A percentile compares a stretch with the other conserved stretches of the same genome.
phyloP scores from a whole-genome alignment of 2,797 vertebrate genomes.

The Melanotaenia trifasciata region DNA sequence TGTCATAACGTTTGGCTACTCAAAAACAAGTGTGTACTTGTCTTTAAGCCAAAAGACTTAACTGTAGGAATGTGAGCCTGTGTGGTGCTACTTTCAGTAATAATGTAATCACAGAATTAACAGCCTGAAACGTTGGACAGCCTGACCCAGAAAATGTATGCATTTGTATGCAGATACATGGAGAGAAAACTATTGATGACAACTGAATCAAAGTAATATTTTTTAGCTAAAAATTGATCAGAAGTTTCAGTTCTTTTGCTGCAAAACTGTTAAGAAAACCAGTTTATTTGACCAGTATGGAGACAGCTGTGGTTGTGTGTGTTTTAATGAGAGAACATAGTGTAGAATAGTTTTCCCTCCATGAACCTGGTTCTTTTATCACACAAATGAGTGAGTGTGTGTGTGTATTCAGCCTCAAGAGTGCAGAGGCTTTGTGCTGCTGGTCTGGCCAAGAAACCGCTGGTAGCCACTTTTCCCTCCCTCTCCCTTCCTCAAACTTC shows the following conservation, averaged over 20 bases:
- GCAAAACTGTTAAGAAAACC: background rate
- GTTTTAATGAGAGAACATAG: background rate
- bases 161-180: background rate
- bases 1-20: conserved; percentile 22
- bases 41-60: conserved; percentile 51
- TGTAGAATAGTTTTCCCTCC: conserved; percentile 54
- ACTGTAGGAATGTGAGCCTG: conserved; percentile 59
- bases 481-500: conserved; percentile 8
- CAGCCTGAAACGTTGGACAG: conserved; percentile 17
- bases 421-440: conserved; percentile 68
- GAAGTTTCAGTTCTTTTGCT: background rate
- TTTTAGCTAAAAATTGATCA: background rate
- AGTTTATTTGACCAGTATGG: background rate
- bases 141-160: conserved; percentile 12
- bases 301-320: background rate
- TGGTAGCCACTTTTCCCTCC: conserved; percentile 56
- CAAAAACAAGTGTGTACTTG: conserved; percentile 55
- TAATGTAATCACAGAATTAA: conserved; percentile 37
- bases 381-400: conserved; percentile 48
- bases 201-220: background rate
- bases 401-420: conserved; percentile 23
- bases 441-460: conserved; percentile 52
- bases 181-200: background rate
- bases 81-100: conserved; percentile 21
- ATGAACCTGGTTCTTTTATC: conserved; percentile 44